A percentile compares a stretch with the other conserved stretches of the same genome.
Evolutionary conservation across 2,797 vertebrate species (phyloP).

Genomic region (Falco novaeseelandiae): DNA sequence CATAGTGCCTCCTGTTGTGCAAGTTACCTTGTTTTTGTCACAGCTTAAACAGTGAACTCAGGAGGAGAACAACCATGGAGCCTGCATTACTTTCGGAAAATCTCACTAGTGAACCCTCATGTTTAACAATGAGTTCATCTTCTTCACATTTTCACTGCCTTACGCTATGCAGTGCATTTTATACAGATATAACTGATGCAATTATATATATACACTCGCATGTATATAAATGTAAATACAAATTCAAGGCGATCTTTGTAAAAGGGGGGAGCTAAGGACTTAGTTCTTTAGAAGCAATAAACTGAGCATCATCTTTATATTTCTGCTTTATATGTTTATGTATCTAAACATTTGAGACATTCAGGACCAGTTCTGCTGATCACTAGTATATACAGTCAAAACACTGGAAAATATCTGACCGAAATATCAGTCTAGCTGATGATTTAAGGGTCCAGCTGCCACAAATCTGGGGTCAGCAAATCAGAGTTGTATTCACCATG

Average conservation of each 20-base stretch:
- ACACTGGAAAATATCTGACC: neutral
- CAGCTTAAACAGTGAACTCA: neutral
- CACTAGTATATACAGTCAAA: neutral
- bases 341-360: neutral
- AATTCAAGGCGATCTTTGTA: neutral
- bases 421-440: neutral
- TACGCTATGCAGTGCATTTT: neutral
- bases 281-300: neutral
- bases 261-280: neutral
- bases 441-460: neutral
- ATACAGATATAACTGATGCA: neutral
- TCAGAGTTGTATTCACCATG: neutral
- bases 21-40: neutral
- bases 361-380: neutral
- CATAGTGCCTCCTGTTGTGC: neutral
- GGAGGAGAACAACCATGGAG: neutral
- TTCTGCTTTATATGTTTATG: neutral
- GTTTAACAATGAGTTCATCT: neutral
- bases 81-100: neutral
- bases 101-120: neutral
- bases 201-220: rapidly evolving
- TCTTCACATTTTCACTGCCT: neutral
- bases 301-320: neutral
- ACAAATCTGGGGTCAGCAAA: neutral
- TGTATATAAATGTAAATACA: neutral